A percentile compares a stretch with the other conserved stretches of the same genome.
These are phyloP conservation scores for Rhizomys pruinosus DNA, from an alignment of 2,113 vertebrate species.

Conservation along the genomic window DNA sequence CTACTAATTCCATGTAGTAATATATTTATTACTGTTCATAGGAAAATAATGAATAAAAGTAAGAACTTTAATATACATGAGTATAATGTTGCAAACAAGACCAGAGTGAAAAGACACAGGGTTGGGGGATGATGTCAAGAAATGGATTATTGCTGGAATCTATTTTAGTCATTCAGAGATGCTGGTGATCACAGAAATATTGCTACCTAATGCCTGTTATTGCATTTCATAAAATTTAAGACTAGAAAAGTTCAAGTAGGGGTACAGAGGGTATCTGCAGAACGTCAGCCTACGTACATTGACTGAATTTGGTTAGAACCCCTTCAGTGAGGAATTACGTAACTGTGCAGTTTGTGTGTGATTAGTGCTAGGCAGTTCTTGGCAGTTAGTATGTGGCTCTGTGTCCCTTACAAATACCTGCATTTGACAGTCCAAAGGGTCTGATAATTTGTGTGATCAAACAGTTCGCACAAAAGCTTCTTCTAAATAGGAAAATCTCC, in stretches of 20 bases:
- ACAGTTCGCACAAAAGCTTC: conserved; percentile 19
- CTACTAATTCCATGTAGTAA: conserved; percentile 57
- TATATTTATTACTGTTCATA: conserved; percentile 49
- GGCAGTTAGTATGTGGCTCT: not conserved
- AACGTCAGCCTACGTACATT: conserved; percentile 58
- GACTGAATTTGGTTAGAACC: conserved; percentile 65
- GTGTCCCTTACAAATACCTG: not conserved
- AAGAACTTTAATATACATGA: not conserved
- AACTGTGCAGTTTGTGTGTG: conserved; percentile 23
- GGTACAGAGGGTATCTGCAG: conserved; percentile 58
- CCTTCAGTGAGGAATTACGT: conserved; percentile 56
- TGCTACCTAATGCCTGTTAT: conserved; percentile 49
- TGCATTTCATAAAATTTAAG: conserved; percentile 62
- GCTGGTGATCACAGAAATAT: conserved; percentile 66
- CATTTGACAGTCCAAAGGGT: not conserved
- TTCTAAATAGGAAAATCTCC: conserved; percentile 24
- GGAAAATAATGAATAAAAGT: conserved; percentile 60
- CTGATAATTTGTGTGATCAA: not conserved
- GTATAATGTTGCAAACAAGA: conserved; percentile 55
- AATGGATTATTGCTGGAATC: conserved; percentile 59
- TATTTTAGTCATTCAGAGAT: conserved; percentile 74
- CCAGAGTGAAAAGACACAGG: conserved; percentile 27
- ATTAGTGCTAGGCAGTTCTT: conserved; percentile 8
- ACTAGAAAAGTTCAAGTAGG: conserved; percentile 69
- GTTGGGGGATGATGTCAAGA: conserved; percentile 47